A percentile compares a stretch with the other conserved stretches of the same genome.
Conservation (phyloP, 1,140 invertebrate species). For the Neocloeon triangulifer region DNA sequence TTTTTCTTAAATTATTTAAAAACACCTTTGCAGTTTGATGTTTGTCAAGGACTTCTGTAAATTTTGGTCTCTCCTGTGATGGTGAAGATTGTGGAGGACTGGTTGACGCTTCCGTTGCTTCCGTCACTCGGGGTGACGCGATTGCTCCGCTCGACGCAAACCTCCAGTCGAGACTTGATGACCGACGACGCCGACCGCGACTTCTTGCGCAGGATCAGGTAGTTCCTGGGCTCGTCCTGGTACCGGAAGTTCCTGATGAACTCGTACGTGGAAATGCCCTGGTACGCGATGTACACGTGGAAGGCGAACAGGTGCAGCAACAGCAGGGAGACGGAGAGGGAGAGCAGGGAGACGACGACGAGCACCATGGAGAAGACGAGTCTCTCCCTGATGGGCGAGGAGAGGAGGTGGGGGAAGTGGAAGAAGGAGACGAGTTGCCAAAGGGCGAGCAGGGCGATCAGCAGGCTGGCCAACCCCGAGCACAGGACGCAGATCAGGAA, state of each 20-base stretch:
- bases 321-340: slow-evolving; percentile 50
- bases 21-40: too few relatives aligned
- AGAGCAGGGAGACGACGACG: slow-evolving; percentile 38
- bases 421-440: slow-evolving; percentile 14
- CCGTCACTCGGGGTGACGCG: too few relatives aligned
- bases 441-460: slow-evolving; percentile 25
- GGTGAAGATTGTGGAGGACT: too few relatives aligned
- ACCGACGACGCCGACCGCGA: slow-evolving; percentile 36
- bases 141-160: too few relatives aligned
- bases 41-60: too few relatives aligned
- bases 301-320: slow-evolving; percentile 74
- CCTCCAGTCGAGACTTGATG: slow-evolving; percentile 41
- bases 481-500: slow-evolving; percentile 73
- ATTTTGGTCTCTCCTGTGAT: too few relatives aligned
- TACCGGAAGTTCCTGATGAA: slow-evolving; percentile 43
- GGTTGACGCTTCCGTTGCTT: too few relatives aligned
- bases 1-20: too few relatives aligned
- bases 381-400: slow-evolving; percentile 3
- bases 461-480: slow-evolving; percentile 45
- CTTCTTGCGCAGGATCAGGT: slow-evolving; percentile 26
- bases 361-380: slow-evolving; percentile 11
- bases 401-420: slow-evolving; percentile 10
- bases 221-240: too few relatives aligned
- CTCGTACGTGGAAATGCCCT: slow-evolving; percentile 76
- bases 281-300: slow-evolving; percentile 63